Base-by-base conservation (phyloP, 2,888 invertebrate species). In the Neria commutata region DNA sequence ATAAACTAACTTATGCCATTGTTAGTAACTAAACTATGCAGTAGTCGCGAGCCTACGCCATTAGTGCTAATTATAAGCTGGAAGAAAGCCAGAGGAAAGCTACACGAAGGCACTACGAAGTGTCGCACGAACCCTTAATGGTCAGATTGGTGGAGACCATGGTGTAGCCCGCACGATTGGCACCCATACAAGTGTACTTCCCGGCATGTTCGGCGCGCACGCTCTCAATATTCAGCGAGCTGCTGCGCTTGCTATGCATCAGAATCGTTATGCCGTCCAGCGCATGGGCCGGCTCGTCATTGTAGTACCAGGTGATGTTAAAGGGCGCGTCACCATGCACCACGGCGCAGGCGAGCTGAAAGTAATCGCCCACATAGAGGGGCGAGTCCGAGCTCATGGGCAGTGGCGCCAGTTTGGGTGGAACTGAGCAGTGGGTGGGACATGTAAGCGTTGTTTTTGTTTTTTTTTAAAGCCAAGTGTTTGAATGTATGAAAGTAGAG, bases 281-380 rank as follows among this genome's bases (percentile, higher is more conserved):
- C 46, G 69, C 60, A n/a, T 67, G 62, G 19, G 75, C 75, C 29
- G 76, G 72, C 46, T 76, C 72, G 56, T 74, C 77, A 64, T 91
- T 88, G 78, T 90, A 87, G 73, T 86, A 86, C 94, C 94, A 94
- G 58, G 85, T 85, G 57, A 94, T 88, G 70, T 86, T 87, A 70
- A 91, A 86, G 29, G 94, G 94, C 65, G 89, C 85, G 83, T 94
- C 93, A 66, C 94, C 92, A 77, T 89, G 88, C 67, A 89, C 85
- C 66, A 89, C 87, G 50, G 88, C 88, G 81, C 91, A 91, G 67
- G 67, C 68, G 26, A 87, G 83, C 75, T 87, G 87, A 70, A 86
- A 86, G 64, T 86, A 86, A 74, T 87, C 87, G 64, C 87, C 87
- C 71, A 86, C 83, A 76, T 85, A 87, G 56, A 86, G 83, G 60